These are phyloP conservation scores for Pollicipes pollicipes DNA, from an alignment of 1,140 invertebrate genomes.

Conservation along the genomic window DNA sequence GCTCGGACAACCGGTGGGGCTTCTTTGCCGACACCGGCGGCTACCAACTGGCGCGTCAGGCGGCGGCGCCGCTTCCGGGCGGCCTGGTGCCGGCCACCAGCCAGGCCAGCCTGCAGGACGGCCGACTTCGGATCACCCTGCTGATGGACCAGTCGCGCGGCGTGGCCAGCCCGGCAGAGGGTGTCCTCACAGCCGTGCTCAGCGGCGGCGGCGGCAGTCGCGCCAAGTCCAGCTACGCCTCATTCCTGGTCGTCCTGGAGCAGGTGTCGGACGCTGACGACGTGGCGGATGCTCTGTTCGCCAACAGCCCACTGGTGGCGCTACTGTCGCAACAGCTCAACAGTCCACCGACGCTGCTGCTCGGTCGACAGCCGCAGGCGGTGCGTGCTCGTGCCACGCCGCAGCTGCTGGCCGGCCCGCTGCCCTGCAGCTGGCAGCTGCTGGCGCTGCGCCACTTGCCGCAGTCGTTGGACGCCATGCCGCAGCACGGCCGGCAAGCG, in stretches of 20 bases:
- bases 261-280: not conserved
- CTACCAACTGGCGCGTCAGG: slow-evolving; percentile 69
- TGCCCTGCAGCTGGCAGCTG: not conserved
- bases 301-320: not conserved
- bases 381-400: not conserved
- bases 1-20: slow-evolving; percentile 27
- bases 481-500: too few species aligned
- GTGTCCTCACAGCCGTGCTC: slow-evolving; percentile 66
- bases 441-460: not conserved
- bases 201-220: too few species aligned
- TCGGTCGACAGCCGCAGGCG: not conserved
- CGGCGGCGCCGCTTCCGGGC: slow-evolving; percentile 58
- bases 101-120: slow-evolving; percentile 56
- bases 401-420: not conserved
- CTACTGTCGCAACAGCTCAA: not conserved
- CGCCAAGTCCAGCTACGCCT: not conserved
- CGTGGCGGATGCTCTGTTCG: not conserved
- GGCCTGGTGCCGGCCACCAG: slow-evolving; percentile 77
- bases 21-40: slow-evolving; percentile 93
- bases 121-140: slow-evolving; percentile 42
- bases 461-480: not conserved
- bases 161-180: slow-evolving; percentile 56
- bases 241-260: not conserved
- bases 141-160: slow-evolving; percentile 69
- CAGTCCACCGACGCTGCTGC: not conserved